Base-by-base conservation (phyloP, 2,888 invertebrate genomes). In the Lordiphosa andalusiaca region DNA sequence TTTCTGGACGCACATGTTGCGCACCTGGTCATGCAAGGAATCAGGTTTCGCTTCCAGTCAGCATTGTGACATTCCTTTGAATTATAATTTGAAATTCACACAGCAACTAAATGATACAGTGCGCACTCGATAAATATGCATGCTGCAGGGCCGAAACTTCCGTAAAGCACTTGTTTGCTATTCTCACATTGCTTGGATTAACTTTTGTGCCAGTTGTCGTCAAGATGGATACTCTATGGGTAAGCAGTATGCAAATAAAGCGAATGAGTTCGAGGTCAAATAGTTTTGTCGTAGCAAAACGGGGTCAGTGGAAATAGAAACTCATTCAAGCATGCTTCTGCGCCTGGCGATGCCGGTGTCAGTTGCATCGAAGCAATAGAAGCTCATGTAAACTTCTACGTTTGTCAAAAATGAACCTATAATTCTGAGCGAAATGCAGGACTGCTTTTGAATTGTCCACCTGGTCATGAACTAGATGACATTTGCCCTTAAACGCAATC, bases 311-410 rank as follows among this genome's bases (percentile, higher is more conserved):
- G 64, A 69, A 10, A 62, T 88, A 30, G 74, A 84, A 54, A 67
- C 69, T n/a, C 62, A 72, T 46, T 61, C 71, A 7, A 84, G 88
- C n/a, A 40, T 88, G 88, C 57, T 74, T 88, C 40, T 88, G 88
- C 60, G 57, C 88, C 7, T 87, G 86, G 86, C 69, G 85, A 13
- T 88, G 88, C 51, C 65, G 71, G 3, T 88, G 88, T 33, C 77
- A 86, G n/a, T 42, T 88, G 88, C 52, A 64, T 87, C 12, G 53
- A 62, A 12, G 74, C 78, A 47, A 48, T 82, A n/a, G 76, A 83
- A 51, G 69, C 80, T 4, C 71, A 73, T 46, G 67, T 73, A 1
- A 73, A 81, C n/a, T 65, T 64, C 19, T 67, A 74, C 33, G 64
- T 72, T 16, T 88, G 88, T 56, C 68, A 74, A 33, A 74, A 68